Evolutionary conservation across 1,140 invertebrate genomes (phyloP), one percentile per base, ranked within the genome.

Genomic region (Hypothenemus hampei): DNA sequence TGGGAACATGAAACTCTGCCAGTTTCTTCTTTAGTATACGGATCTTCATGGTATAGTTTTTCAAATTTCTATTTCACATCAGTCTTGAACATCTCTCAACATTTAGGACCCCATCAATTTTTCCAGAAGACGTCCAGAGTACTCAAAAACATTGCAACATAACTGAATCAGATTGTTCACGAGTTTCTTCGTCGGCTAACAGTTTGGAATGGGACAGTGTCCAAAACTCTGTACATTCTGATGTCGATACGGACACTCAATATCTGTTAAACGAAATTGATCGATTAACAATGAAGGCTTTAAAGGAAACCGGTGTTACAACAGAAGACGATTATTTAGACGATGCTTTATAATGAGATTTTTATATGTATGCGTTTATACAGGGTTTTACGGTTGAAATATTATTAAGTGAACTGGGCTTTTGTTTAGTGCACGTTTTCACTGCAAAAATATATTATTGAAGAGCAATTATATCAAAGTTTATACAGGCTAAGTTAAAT

Each of bases 171-270:
- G 73, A 73, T 33, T 77, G 75, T 74, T 78, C 77, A 11, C 67
- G 73, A 46, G 70, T 77, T 24, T 77, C 77, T 4, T 77, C 77
- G 3, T 75, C 74, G n/a, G 74, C 73, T 20, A 75, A 78, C 63
- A 78, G 76, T 39, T 69, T 79, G 49, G 77, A 79, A 66, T 79
- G 77, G 77, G 77, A 79, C 66, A 75, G 73, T 11, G 73, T 77
- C 2, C 75, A 76, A 55, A 69, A 65, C 36, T 65, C 65, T 0
- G 60, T 70, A 22, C 66, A 69, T 39, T 70, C 71, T 3, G 75
- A 77, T 29, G 63, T 76, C 18, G 61, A 65, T 40, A 63, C 72
- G 6, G 77, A 78, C 52, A 78, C 77, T 51, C 76, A 77, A 57
- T 71, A 74, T 58, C 62, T 79, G 46, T 59, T 79, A 36, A 73